Conservation (phyloP, 2,888 invertebrate species). For the Eristalis tenax region DNA sequence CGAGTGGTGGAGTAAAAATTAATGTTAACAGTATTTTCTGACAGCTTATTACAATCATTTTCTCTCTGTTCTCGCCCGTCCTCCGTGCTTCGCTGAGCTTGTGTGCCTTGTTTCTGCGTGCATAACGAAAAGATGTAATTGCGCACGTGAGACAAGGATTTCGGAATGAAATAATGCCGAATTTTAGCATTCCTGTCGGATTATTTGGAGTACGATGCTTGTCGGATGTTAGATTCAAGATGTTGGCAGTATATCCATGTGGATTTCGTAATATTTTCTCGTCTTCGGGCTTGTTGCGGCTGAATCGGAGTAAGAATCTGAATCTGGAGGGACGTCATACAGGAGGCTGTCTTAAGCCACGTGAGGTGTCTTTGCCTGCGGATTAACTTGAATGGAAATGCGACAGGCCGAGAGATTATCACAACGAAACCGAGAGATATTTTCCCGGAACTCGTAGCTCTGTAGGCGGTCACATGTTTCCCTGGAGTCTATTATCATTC, state of each 20-base stretch:
- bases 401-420: neutral
- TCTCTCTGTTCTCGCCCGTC: neutral
- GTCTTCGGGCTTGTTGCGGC: neutral
- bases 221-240: neutral
- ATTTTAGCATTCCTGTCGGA: constrained; percentile 10
- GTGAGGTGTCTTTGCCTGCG: neutral
- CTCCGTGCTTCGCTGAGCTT: neutral
- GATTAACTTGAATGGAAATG: neutral
- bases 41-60: constrained; percentile 67
- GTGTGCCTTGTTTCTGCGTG: neutral
- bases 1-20: constrained; percentile 40
- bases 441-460: neutral
- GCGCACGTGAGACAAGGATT: constrained; percentile 36
- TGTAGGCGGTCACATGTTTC: no score
- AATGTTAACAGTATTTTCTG: constrained; percentile 62
- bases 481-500: no score
- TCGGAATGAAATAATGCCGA: constrained; percentile 7
- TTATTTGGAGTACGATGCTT: neutral
- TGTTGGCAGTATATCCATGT: neutral
- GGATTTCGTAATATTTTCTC: neutral
- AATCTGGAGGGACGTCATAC: neutral
- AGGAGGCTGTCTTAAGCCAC: neutral
- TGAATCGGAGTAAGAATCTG: neutral
- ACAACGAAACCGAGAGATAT: neutral
- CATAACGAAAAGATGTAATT: constrained; percentile 14